Conservation (phyloP, 2,888 invertebrate species). For the Orthosia incerta region DNA sequence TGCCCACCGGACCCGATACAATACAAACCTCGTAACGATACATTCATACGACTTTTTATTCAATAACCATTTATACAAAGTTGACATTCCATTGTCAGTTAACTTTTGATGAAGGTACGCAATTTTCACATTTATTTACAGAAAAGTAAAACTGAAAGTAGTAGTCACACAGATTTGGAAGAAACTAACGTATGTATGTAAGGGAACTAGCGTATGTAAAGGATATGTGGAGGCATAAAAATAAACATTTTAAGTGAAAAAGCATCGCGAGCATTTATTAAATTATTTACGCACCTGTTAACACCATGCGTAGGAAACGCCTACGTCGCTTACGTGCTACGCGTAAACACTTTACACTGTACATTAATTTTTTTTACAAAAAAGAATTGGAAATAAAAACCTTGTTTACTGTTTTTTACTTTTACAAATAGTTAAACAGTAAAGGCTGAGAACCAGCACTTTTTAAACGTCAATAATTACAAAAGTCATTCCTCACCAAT, state of each 20-base stretch:
- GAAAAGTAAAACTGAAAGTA: constrained; percentile 32
- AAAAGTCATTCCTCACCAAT: too few relatives aligned
- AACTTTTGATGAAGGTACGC: not conserved
- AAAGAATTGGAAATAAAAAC: not conserved
- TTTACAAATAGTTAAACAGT: too few relatives aligned
- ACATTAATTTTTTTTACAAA: not conserved
- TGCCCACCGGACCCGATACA: constrained; percentile 57
- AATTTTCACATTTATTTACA: constrained; percentile 37
- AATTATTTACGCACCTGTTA: constrained; percentile 44
- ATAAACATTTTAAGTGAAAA: constrained; percentile 16
- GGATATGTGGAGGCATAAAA: not conserved
- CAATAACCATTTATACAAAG: constrained; percentile 44
- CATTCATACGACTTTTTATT: constrained; percentile 51
- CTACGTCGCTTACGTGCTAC: constrained; percentile 2
- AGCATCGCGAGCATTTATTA: constrained; percentile 28
- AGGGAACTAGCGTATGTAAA: constrained; percentile 14
- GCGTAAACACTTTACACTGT: not conserved
- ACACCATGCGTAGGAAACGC: not conserved
- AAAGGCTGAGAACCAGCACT: too few relatives aligned
- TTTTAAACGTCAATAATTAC: too few relatives aligned
- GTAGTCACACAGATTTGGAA: not conserved
- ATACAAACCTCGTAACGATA: constrained; percentile 40
- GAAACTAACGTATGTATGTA: constrained; percentile 11
- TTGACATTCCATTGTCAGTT: constrained; percentile 40
- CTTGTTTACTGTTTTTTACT: not conserved